These are phyloP conservation scores for Lycaena phlaeas DNA, from an alignment of 2,888 invertebrate species.

Conservation along the genomic window DNA sequence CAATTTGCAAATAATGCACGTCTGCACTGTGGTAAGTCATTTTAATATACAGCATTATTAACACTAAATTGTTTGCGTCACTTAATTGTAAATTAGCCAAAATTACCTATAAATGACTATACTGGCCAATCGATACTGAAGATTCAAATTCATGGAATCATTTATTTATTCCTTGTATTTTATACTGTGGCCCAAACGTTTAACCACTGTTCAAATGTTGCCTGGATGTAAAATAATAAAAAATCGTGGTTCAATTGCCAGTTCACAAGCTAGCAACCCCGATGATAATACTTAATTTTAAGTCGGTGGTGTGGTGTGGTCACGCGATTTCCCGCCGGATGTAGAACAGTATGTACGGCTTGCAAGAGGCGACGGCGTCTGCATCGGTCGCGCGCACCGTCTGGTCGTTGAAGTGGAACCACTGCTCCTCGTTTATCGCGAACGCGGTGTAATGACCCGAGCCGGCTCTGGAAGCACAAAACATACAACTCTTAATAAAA, in stretches of 20 bases:
- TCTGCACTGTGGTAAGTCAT: too few species aligned
- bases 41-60: too few species aligned
- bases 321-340: constrained; percentile 76
- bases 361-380: constrained; percentile 80
- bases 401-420: constrained; percentile 92
- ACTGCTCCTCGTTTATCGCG: constrained; percentile 83
- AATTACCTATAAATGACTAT: constrained; percentile 3
- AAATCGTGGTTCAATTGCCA: too few species aligned
- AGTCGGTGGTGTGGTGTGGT: constrained; percentile 20
- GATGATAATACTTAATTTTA: too few species aligned
- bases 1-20: too few species aligned
- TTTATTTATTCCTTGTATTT: too few species aligned
- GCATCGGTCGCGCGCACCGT: constrained; percentile 80
- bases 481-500: too few species aligned
- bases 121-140: constrained; percentile 3
- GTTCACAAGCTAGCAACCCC: too few species aligned
- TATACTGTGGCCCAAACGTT: too few species aligned
- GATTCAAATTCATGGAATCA: neutral
- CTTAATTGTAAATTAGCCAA: neutral
- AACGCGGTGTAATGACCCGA: constrained; percentile 91
- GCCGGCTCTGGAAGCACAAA: constrained; percentile 81
- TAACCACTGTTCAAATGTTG: too few species aligned
- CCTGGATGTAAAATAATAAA: too few species aligned
- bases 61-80: neutral
- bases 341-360: constrained; percentile 90